Base-by-base conservation (phyloP, 2,797 vertebrate genomes). In the Muraenolepis orangiensis region DNA sequence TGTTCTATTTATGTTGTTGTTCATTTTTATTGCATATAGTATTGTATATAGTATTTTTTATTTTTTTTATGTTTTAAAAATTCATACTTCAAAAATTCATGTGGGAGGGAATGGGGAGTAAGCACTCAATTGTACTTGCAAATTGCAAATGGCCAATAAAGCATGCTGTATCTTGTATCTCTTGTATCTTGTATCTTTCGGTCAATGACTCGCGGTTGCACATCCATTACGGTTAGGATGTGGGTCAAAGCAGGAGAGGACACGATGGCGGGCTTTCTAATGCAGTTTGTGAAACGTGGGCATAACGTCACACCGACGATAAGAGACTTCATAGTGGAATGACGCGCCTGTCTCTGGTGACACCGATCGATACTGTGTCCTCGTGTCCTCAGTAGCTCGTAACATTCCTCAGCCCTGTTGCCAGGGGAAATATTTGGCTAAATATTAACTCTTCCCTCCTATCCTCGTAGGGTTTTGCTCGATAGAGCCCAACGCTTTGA, bases 371-470 rank as follows among this genome's bases (percentile, higher is more conserved):
- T 71, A 73, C 74, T 73, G 42, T 8, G 11, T 5, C 13, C 42
- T 0, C 26, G n/a, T 73, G 29, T 29, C 70, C 68, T 51, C 36
- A 8, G 51, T 69, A 23, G 0, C 64, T 51, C 66, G 38, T 72
- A 38, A 32, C 71, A 64, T 73, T 71, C 72, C 73, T 7, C 46
- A 14, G 4, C 16, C 4, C 46, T 6, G 18, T 51, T 42, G 40
- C 40, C 40, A 42, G 18, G 46, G 1, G 18, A 51, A 51, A 18
- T 1, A 51, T 16, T 20, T 71, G 1, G 1, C 72, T 11, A 78
- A 81, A 76, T 73, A 75, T 83, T 79, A 73, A 57, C 77, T 61
- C 40, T 23, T 74, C 40, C 40, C 40, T 42, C 40, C 16, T 51
- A 20, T 20, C 16, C 6, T n/a, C 5, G 20, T 51, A n/a, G 46